Evolutionary conservation across 1,140 invertebrate genomes (phyloP), one percentile per base, ranked within the genome.

Genomic region (Galendromus occidentalis): DNA sequence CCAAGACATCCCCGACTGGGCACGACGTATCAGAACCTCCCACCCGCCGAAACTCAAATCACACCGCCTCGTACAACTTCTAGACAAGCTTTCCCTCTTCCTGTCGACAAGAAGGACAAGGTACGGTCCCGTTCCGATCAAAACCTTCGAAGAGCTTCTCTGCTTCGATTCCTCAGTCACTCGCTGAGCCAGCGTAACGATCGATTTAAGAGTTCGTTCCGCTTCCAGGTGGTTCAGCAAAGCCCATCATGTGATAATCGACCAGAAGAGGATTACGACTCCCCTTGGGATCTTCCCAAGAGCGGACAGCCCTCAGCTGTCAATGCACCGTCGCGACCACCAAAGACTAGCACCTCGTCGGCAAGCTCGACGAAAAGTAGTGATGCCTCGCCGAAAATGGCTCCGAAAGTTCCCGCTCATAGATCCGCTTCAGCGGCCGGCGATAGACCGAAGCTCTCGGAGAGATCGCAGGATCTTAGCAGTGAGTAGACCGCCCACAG

Each of bases 191-290:
- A n/a, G n/a, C n/a, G n/a, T n/a, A n/a, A n/a, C n/a, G n/a, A n/a
- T n/a, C n/a, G n/a, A n/a, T n/a, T n/a, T n/a, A n/a, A n/a, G n/a
- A n/a, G n/a, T n/a, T n/a, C n/a, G n/a, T n/a, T n/a, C n/a, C n/a
- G n/a, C n/a, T 39, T 39, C 33, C 33, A 39, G 33, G 9, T 29
- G 51, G 22, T 59, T 25, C 51, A 59, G 20, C 51, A 59, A 22
- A 59, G 33, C 33, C 51, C 51, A 14, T 59, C 51, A 59, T 59
- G 51, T 59, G 51, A 59, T 59, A 59, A 59, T 25, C 51, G 51
- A 29, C 51, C 51, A 17, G 51, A 59, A 59, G 51, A 59, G 17
- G 51, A 59, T 59, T 59, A 59, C 9, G 51, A 59, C 22, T 59
- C 51, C 1, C 51, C 51, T 17, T 59, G 51, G 51, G 51, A 59